Base-by-base conservation (phyloP, 1,140 invertebrate genomes). In the Eciton burchellii region DNA sequence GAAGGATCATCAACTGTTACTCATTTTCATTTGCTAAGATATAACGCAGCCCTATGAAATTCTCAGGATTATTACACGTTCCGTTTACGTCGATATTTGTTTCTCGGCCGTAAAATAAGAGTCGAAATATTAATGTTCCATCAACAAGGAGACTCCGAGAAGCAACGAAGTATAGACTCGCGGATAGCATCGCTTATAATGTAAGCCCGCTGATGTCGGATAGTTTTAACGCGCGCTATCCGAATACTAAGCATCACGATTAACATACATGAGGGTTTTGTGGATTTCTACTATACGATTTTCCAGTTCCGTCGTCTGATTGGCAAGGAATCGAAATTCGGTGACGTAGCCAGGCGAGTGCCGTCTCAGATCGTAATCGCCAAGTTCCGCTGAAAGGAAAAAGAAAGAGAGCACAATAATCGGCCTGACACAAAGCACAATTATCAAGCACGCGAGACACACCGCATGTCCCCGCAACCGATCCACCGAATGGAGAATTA, bases 321-420 rank as follows among this genome's bases (percentile, higher is more conserved):
- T 98, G 21, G 98, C 96, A 74, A 99, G 95, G 92, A 99, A 98
- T 68, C 98, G 96, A 94, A 99, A 99, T 95, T 99, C 99, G 1
- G 98, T 99, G 41, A 99, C 97, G 92, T 99, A 99, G 24, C 98
- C 98, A 12, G 96, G 95, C 2, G 97, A 96, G 93, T 99, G 99
- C 29, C 97, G 94, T 76, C 97, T 94, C 26, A 96, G 96, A 94
- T 99, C 99, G 94, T 98, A 99, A 95, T 99, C 99, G 3, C 99
- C 99, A 56, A 99, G 95, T 95, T 99, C 99, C 88, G 99, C 99
- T 99, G 94, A 70, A 96, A n/a, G n/a, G n/a, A n/a, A n/a, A n/a
- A n/a, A n/a, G n/a, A n/a, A 95, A 91, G 81, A 56, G 45, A 41
- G 57, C 12, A 9, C 12, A 24, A 47, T 49, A 72, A 35, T 60